Evolutionary conservation across 2,113 vertebrate genomes (phyloP).

Genomic region (Pantherophis guttatus): DNA sequence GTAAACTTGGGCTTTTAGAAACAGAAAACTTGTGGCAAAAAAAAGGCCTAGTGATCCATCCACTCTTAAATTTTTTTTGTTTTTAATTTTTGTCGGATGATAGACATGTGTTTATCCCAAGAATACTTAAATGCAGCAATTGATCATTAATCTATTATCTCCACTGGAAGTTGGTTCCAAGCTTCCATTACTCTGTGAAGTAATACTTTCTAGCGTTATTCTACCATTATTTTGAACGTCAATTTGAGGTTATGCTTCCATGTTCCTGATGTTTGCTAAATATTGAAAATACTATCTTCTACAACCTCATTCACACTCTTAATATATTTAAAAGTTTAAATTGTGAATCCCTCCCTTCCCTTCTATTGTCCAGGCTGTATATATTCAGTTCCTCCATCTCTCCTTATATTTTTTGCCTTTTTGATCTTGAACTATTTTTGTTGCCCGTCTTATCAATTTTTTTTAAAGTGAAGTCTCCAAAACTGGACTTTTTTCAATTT

Average conservation of each 20-base stretch:
- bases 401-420: background rate
- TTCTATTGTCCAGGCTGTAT: background rate
- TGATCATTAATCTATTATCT: background rate
- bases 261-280: background rate
- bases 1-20: background rate
- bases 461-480: background rate
- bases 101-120: background rate
- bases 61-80: background rate
- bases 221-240: background rate
- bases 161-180: background rate
- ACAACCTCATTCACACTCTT: background rate
- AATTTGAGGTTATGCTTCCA: background rate
- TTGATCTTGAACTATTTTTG: background rate
- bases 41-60: background rate
- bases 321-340: background rate
- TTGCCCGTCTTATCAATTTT: background rate
- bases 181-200: background rate
- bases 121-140: background rate
- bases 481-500: background rate
- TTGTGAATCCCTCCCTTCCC: background rate
- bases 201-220: background rate
- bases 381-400: background rate
- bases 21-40: background rate
- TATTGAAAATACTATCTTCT: background rate
- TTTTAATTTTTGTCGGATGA: background rate